phyloP scores from a whole-genome alignment of 2,888 invertebrate genomes.

The Lumbricus terrestris region DNA sequence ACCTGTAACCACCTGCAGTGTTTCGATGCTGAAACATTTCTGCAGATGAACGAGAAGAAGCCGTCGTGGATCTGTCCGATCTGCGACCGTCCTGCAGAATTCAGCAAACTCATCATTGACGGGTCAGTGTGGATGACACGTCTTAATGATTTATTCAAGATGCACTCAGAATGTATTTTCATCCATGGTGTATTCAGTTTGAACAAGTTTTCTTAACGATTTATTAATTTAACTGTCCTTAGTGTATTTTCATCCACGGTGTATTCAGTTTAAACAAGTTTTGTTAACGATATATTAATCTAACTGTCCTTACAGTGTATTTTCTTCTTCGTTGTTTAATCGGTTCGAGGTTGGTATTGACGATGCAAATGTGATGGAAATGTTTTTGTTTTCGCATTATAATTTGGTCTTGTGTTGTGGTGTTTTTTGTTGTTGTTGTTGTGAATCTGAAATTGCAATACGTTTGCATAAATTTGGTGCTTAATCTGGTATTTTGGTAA shows the following conservation, averaged over 20 bases:
- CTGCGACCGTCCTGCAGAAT: slow-evolving; percentile 87
- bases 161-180: not conserved
- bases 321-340: no score
- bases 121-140: slow-evolving; percentile 65
- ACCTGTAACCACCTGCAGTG: slow-evolving; percentile 96
- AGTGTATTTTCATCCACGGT: not conserved
- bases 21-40: slow-evolving; percentile 90
- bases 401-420: not conserved
- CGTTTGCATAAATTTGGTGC: not conserved
- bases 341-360: not conserved
- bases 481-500: not conserved
- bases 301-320: no score
- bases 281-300: no score
- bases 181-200: not conserved
- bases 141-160: not conserved
- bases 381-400: not conserved
- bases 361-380: not conserved
- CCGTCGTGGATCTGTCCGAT: slow-evolving; percentile 98
- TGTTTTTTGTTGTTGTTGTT: no score
- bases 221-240: no score
- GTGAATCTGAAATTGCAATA: not conserved
- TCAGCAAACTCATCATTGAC: slow-evolving; percentile 88
- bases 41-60: slow-evolving; percentile 97
- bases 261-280: not conserved
- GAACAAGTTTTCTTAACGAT: no score